Base-by-base conservation (phyloP, 1,140 invertebrate species). In the Dermatophagoides farinae region DNA sequence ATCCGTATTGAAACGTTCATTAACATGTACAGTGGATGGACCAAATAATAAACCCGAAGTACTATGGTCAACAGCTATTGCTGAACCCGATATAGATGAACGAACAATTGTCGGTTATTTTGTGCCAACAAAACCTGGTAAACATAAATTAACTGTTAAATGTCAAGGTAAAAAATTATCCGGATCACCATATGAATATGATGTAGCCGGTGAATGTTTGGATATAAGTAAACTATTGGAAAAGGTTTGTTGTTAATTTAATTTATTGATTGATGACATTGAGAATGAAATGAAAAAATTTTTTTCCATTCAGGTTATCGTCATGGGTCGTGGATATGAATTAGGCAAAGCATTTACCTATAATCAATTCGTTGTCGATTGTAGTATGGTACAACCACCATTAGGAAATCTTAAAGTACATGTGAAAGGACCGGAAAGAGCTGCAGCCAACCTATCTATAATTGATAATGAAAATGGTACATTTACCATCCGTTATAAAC, bases 381-480 rank as follows among this genome's bases (percentile, higher is more conserved):
- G 58, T 22, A 31, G 22, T 16, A 18, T 12, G 8, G 58, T 60
- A 10, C 25, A 38, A 22, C 58, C 58, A 25, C 43, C 44, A 12
- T 20, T 52, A 16, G 58, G 58, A 6, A 41, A 18, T 40, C 46
- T 60, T 2, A 60, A 60, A 37, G 58, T 60, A 2, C 58, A 60
- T 23, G 50, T 50, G 16, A 60, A 60, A 43, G 58, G 58, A 11
- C 53, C 53, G 4, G 16, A 18, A 16, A 10, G 50, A 20, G 9
- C 46, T 11, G 31, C 58, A 70, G 91, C 91, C 6, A 91, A 97
- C 72, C 96, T 97, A 60, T 86, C 91, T 66, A 96, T 90, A 74
- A 84, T 88, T 65, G 92, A 97, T 72, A 91, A 91, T 70, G 86
- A 91, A 62, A 89, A 97, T 68, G 92, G 92, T 16, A 90, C 89